Base-by-base conservation (phyloP, 1,140 invertebrate species). In the Bombyx mori region DNA sequence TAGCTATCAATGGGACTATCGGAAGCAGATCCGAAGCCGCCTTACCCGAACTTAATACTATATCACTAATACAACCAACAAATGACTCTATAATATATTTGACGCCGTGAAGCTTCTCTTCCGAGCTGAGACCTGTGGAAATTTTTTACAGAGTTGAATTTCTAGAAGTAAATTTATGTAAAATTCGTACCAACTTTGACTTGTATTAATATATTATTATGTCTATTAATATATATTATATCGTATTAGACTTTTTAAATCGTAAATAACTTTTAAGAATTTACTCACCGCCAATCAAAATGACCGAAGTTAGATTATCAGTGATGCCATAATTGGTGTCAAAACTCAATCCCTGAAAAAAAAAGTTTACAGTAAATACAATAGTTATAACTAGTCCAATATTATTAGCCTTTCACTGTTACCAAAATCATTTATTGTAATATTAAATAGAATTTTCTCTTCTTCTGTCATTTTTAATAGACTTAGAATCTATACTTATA, bases 31-130 rank as follows among this genome's bases (percentile, higher is more conserved):
- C 93, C 26, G 93, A 94, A 0, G 94, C 94, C 1, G 93, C 94
- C 86, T 95, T 95, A 6, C 94, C 94, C 3, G 93, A 94, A 79
- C 92, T 93, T 22, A 97, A 88, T 8, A 94, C 91, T 79, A 97
- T 93, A 68, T 97, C 93, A 71, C 93, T 93, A 58, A 97, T 94
- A 75, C 96, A 98, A 3, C 96, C 96, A 48, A 97, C 94, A 79
- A 97, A 97, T 8, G 95, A 96, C 86, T 96, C 94, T 62, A 96
- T 96, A 45, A 96, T 95, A 71, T 97, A 97, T 82, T 96, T 96
- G 1, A 96, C 94, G 56, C 95, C 94, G 71, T 96, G 94, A 12
- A 95, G 85, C 77, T 93, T 92, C 78, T 96, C 94, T 77, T 95
- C 94, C 1, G 94, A 94, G 71, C 94, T 95, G 59, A 96, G 84